Evolutionary conservation across 2,113 vertebrate species (phyloP).

Genomic region (Neolamprologus cancellatus): DNA sequence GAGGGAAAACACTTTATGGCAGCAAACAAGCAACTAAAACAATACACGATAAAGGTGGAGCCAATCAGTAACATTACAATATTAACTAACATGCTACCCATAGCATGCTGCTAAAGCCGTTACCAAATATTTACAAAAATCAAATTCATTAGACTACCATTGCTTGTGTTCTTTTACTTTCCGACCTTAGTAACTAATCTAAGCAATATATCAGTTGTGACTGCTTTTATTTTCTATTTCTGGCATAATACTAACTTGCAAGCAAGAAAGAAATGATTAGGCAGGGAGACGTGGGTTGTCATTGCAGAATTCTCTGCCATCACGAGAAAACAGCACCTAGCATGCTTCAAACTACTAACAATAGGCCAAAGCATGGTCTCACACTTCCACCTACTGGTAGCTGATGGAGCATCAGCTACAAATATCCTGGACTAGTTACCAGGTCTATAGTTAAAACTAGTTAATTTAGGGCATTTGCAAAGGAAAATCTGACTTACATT

Average conservation of each 20-base stretch:
- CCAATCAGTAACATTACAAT: not conserved
- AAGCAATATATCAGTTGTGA: not conserved
- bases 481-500: not conserved
- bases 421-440: not conserved
- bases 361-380: not conserved
- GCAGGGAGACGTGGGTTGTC: not conserved
- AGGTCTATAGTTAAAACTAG: not conserved
- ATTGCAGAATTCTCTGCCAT: not conserved
- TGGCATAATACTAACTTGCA: not conserved
- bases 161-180: not conserved
- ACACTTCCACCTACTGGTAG: not conserved
- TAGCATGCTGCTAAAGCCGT: not conserved
- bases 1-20: not conserved
- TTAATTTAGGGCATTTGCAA: not conserved
- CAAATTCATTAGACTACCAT: not conserved
- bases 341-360: not conserved
- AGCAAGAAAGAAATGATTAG: not conserved
- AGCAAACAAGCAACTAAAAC: not conserved
- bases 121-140: not conserved
- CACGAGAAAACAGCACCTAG: not conserved
- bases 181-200: not conserved
- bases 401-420: not conserved
- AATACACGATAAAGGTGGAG: not conserved
- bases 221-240: not conserved
- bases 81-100: not conserved